Evolutionary conservation across 2,113 vertebrate genomes (phyloP).

Genomic region (Arvicanthis niloticus): DNA sequence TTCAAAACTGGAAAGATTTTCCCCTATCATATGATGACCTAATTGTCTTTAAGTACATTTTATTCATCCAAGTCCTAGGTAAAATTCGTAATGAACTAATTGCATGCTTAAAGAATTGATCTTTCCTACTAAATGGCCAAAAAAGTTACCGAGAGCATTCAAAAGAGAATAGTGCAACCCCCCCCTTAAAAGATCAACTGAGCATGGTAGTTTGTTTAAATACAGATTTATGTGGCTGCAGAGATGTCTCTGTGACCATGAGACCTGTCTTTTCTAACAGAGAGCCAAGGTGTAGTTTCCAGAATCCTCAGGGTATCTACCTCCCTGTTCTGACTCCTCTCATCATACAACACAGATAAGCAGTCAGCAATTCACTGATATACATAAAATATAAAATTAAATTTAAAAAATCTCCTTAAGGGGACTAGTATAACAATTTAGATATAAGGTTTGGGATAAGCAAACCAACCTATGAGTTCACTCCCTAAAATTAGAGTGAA

Average conservation of each 20-base stretch:
- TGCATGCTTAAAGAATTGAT: slow-evolving; percentile 83
- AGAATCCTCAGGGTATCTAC: not conserved
- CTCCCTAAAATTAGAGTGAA: no score
- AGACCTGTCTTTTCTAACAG: not conserved
- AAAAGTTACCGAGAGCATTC: slow-evolving; percentile 84
- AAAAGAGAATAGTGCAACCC: slow-evolving; percentile 90
- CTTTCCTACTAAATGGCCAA: slow-evolving; percentile 89
- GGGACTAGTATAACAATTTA: slow-evolving; percentile 82
- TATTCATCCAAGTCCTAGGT: not conserved
- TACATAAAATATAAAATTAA: not conserved
- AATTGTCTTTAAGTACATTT: not conserved
- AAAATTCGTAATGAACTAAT: slow-evolving; percentile 85
- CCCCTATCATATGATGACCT: no score
- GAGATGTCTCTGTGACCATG: not conserved
- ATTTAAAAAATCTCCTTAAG: slow-evolving; percentile 74
- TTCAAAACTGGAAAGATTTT: no score
- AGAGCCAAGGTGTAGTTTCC: not conserved
- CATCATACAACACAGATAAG: not conserved
- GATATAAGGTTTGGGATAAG: slow-evolving; percentile 46
- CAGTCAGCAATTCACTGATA: not conserved
- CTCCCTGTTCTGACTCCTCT: not conserved
- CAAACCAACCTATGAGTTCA: not conserved
- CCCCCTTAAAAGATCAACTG: slow-evolving; percentile 84
- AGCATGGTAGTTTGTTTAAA: slow-evolving; percentile 86
- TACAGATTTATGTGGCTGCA: slow-evolving; percentile 72